These are phyloP conservation scores for Timandra comae DNA, from an alignment of 2,888 invertebrate genomes.

Conservation along the genomic window DNA sequence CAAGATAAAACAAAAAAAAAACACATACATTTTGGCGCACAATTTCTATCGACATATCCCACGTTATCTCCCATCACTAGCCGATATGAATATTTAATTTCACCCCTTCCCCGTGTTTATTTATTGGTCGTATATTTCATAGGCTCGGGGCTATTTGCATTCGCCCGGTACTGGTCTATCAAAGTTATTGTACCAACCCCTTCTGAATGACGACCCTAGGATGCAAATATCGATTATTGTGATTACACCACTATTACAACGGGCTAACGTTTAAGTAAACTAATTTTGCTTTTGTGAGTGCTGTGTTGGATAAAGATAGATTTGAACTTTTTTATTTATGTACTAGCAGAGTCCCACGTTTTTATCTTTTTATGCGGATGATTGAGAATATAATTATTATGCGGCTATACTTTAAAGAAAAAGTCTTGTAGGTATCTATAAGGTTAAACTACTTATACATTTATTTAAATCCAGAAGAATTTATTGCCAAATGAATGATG, in stretches of 20 bases:
- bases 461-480: no score
- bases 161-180: constrained; percentile 41
- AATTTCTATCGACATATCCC: no score
- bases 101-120: constrained; percentile 72
- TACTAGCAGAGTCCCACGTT: neutral
- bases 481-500: no score
- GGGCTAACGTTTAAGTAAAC: neutral
- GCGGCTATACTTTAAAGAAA: no score
- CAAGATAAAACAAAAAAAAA: no score
- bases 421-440: no score
- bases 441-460: no score
- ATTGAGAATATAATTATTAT: no score
- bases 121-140: constrained; percentile 76
- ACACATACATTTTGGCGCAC: no score
- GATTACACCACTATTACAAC: neutral
- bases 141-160: constrained; percentile 60
- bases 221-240: neutral
- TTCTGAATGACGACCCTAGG: neutral
- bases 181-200: constrained; percentile 45
- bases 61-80: constrained; percentile 35
- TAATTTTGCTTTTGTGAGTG: no score
- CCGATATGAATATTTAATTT: constrained; percentile 71
- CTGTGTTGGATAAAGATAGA: neutral
- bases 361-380: neutral
- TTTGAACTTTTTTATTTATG: neutral